Conservation (phyloP, 2,888 invertebrate genomes). For the Marasmarcha lunaedactyla region DNA sequence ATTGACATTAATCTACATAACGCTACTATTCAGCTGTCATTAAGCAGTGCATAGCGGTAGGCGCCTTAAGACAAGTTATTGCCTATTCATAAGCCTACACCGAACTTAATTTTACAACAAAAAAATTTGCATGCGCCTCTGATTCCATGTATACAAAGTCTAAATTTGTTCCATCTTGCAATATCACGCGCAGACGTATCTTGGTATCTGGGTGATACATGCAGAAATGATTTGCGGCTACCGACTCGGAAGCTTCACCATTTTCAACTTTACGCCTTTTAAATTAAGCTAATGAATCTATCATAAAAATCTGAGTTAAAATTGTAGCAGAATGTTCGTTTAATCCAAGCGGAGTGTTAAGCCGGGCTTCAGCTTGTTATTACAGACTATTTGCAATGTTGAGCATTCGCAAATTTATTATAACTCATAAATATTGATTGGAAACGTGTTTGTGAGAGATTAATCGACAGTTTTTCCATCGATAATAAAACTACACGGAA, state of each 20-base stretch:
- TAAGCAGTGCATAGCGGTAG: conserved; percentile 41
- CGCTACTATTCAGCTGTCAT: conserved; percentile 43
- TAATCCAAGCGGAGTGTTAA: conserved; percentile 26
- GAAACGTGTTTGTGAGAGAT: too few species aligned
- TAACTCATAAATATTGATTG: too few species aligned
- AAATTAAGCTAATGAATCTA: not conserved
- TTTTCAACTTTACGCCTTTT: conserved; percentile 9
- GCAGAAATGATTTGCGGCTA: conserved; percentile 20
- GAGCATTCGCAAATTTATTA: conserved; percentile 3
- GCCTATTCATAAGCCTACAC: conserved; percentile 35
- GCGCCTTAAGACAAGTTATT: conserved; percentile 47
- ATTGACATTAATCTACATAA: conserved; percentile 49
- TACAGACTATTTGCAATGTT: conserved; percentile 36
- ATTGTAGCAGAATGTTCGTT: conserved; percentile 19
- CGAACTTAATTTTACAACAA: not conserved
- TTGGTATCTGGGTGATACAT: conserved; percentile 3
- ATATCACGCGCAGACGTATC: not conserved
- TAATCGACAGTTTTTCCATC: too few species aligned
- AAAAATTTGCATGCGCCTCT: not conserved
- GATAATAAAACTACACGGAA: too few species aligned
- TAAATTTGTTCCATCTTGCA: not conserved
- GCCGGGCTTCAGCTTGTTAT: conserved; percentile 34
- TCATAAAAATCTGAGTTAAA: not conserved
- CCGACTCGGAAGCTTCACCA: conserved; percentile 9
- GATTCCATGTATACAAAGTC: not conserved